Evolutionary conservation across 2,797 vertebrate genomes (phyloP), one percentile per base, ranked within the genome.

Genomic region (Myoxocephalus aenaeus): DNA sequence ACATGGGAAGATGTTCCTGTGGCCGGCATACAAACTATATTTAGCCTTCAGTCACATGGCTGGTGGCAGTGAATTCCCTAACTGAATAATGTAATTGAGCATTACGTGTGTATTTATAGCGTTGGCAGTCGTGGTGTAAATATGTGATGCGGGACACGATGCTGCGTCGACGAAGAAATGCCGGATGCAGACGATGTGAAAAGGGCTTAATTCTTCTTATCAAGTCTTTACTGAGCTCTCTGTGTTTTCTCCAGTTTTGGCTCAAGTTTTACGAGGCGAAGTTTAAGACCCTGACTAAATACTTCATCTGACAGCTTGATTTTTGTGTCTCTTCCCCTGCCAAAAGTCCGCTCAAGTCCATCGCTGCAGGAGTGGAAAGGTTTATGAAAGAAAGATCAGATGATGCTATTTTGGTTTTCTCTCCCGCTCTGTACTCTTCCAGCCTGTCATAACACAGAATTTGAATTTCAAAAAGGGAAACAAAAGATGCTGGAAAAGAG

Each of bases 351-450:
- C 84, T 83, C 66, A 63, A 77, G 77, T 65, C 64, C 57, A 38
- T 81, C 85, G 87, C 82, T 88, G 73, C 89, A 85, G 84, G 83
- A 88, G 79, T 89, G 88, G 90, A 93, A 93, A 91, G 84, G 84
- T 91, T 93, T 87, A 88, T 89, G 82, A 92, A 92, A 92, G 84
- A 82, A 86, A 87, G 84, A 89, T 93, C 89, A 88, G 86, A 94
- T 91, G 77, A 79, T 89, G 70, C 88, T 92, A 87, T 93, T 93
- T 92, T 83, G 80, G 87, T 87, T 83, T 77, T 77, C 46, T 20
- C 38, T 12, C 51, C 51, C n/a, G 0, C 75, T 57, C 81, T 84
- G 77, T 85, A 84, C 73, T 79, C 73, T 65, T 80, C 80, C 75
- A 69, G 80, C 79, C 79, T 85, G 78, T 89, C 84, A 75, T 85